phyloP scores from a whole-genome alignment of 2,797 vertebrate genomes.

The Lepus townsendii region DNA sequence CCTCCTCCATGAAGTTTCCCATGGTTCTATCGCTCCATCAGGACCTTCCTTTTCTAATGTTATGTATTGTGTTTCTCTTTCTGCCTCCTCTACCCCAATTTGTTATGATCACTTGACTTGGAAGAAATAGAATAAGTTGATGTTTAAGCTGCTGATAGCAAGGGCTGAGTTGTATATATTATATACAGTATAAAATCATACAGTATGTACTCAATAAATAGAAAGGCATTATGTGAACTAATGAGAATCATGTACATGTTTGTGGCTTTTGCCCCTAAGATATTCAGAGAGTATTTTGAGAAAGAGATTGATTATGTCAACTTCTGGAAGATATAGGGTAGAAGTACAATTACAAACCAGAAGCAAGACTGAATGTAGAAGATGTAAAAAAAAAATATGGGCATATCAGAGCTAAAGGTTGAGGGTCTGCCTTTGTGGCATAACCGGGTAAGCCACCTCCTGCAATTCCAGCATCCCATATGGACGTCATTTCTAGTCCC shows the following conservation, averaged over 20 bases:
- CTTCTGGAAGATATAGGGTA: neutral
- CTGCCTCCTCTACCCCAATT: neutral
- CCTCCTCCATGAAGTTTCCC: neutral
- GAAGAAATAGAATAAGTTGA: neutral
- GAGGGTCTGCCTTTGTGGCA: too few relatives aligned
- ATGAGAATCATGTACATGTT: neutral
- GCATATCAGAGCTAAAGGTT: neutral
- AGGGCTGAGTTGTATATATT: neutral
- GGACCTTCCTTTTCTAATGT: neutral
- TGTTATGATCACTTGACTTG: neutral
- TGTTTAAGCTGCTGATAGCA: neutral
- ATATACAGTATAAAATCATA: neutral
- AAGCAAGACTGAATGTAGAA: neutral
- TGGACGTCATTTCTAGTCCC: too few relatives aligned
- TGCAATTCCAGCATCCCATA: too few relatives aligned
- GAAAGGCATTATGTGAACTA: neutral
- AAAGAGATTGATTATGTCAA: constrained; percentile 38
- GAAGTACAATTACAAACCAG: neutral
- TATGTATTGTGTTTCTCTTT: neutral
- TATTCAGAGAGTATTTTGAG: constrained; percentile 5
- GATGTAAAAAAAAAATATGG: neutral
- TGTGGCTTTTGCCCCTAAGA: neutral
- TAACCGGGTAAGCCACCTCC: too few relatives aligned
- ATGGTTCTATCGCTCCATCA: neutral
- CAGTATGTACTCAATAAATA: neutral